A percentile compares a stretch with the other conserved stretches of the same genome.
These are phyloP conservation scores for Astyanax mexicanus DNA, from an alignment of 2,797 vertebrate genomes.

Conservation along the genomic window DNA sequence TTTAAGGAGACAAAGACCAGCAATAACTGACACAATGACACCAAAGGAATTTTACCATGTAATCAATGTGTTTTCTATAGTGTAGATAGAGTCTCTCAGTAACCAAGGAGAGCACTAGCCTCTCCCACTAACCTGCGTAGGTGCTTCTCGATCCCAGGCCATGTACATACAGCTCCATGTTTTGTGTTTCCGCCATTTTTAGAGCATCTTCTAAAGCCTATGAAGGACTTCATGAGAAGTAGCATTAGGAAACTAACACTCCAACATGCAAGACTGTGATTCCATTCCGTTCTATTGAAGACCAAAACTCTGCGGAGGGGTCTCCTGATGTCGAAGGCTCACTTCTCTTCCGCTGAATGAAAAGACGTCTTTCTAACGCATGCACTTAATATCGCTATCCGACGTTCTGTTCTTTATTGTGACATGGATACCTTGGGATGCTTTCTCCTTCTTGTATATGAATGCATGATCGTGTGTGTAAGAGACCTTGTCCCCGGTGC, in stretches of 20 bases:
- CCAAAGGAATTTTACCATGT: conserved; percentile 77
- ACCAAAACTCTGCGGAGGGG: conserved; percentile 31
- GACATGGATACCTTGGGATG: conserved; percentile 78
- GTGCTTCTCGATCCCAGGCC: conserved; percentile 4
- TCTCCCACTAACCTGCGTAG: neutral
- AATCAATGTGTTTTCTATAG: conserved; percentile 16
- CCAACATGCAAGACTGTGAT: conserved; percentile 23
- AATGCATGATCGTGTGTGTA: conserved; percentile 85
- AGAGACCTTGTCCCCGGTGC: conserved; percentile 83
- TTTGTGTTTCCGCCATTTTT: neutral
- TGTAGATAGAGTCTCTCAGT: neutral
- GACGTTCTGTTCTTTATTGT: conserved; percentile 79
- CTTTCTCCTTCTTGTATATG: conserved; percentile 64
- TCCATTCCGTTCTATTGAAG: conserved; percentile 55
- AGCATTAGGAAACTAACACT: neutral
- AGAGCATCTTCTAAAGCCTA: neutral
- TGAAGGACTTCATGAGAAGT: neutral
- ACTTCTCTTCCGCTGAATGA: conserved; percentile 39
- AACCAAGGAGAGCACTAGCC: neutral
- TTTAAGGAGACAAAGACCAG: conserved; percentile 45
- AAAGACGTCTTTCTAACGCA: conserved; percentile 70
- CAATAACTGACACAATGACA: conserved; percentile 78
- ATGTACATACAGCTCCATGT: neutral
- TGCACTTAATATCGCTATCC: conserved; percentile 69
- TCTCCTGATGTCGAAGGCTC: conserved; percentile 29